phyloP scores from a whole-genome alignment of 2,797 vertebrate genomes.

The Galago senegalensis region DNA sequence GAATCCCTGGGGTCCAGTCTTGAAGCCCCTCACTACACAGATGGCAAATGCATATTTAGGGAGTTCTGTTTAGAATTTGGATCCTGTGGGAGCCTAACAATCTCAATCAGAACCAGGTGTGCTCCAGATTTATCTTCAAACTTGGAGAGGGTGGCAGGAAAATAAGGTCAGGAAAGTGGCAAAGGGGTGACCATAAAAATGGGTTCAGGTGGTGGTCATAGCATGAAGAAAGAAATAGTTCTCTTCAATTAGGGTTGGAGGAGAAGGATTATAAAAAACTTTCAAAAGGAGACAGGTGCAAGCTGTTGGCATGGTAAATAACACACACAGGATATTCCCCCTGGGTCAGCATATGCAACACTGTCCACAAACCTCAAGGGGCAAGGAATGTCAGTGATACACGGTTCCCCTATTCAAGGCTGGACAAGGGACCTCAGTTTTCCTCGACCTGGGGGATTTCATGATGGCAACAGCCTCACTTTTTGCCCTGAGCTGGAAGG shows the following conservation, averaged over 20 bases:
- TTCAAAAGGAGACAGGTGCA: not conserved
- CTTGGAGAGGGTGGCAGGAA: not conserved
- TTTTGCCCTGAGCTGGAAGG: too few relatives aligned
- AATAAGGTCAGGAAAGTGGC: constrained; percentile 17
- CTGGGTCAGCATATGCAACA: not conserved
- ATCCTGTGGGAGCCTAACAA: not conserved
- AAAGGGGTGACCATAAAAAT: not conserved
- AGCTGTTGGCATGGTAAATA: not conserved
- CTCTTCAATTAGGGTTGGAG: not conserved
- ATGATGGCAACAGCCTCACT: too few relatives aligned
- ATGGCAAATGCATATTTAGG: constrained; percentile 38
- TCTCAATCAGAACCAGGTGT: not conserved
- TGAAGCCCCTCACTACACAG: not conserved
- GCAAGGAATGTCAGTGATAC: not conserved
- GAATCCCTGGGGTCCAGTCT: not conserved
- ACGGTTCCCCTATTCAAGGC: too few relatives aligned
- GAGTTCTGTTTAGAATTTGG: not conserved
- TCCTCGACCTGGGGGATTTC: too few relatives aligned
- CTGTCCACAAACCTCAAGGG: not conserved
- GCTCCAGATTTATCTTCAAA: not conserved
- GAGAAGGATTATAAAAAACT: not conserved
- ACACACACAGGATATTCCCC: not conserved
- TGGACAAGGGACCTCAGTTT: too few relatives aligned
- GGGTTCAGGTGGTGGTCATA: not conserved
- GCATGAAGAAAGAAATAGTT: not conserved